Evolutionary conservation across 2,888 invertebrate species (phyloP), one percentile per base, ranked within the genome.

Genomic region (Agrochola lychnidis): DNA sequence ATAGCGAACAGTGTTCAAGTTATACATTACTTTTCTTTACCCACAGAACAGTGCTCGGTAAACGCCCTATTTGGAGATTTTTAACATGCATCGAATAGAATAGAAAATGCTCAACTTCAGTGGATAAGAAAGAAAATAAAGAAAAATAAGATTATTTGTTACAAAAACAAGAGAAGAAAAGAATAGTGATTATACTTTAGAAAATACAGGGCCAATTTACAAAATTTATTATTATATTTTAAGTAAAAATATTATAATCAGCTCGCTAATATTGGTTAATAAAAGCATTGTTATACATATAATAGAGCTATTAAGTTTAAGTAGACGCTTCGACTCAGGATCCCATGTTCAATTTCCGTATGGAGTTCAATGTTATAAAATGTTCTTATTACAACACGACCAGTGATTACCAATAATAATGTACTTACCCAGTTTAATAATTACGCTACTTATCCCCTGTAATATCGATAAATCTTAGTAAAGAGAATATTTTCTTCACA

Each of bases 221-320:
- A 40, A 62, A 66, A 64, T 16, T 19, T 51, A n/a, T n/a, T n/a
- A n/a, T n/a, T n/a, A 25, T 51, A 30, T 19, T 56, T 53, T 22
- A 14, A 51, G 0, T 4, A 7, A 74, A 56, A 70, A 59, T 53
- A 36, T 53, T 53, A 36, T 59, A 73, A 68, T 70, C 57, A 74
- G 12, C 48, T 70, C 71, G n/a, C 72, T 69, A 77, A 77, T 48
- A 78, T 78, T 66, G 70, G 62, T 79, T 82, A 76, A 66, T 72
- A 76, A 79, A 70, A 61, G 61, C 62, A 63, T 76, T 78, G 81
- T 83, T 76, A 72, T 69, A 78, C 64, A 81, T 86, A 78, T 86
- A 78, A 85, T 87, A 87, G 75, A 86, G 86, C 81, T 83, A 87
- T 87, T 85, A 85, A 72, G 70, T 81, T 70, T 83, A 87, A 87